Conservation (phyloP, 2,113 vertebrate genomes). For the Pipa parva region DNA sequence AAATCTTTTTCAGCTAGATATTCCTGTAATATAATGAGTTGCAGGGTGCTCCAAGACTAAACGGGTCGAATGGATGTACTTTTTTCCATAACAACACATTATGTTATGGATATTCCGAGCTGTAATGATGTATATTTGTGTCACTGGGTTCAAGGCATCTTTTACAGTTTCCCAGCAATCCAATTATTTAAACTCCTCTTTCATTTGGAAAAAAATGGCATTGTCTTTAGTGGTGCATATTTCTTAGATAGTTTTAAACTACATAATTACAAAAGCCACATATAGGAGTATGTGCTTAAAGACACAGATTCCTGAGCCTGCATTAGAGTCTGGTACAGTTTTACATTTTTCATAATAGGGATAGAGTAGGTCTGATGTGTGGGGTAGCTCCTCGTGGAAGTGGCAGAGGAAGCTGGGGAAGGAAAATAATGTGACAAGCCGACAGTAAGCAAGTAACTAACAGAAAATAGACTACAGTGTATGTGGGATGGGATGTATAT, state of each 20-base stretch:
- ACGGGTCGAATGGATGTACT: conserved; percentile 37
- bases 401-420: too few species aligned
- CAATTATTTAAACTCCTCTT: conserved; percentile 38
- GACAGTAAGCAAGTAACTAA: too few species aligned
- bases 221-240: conserved; percentile 12
- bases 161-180: conserved; percentile 41
- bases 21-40: conserved; percentile 40
- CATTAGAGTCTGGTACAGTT: too few species aligned
- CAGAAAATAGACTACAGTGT: too few species aligned
- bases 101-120: conserved; percentile 35
- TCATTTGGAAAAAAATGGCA: conserved; percentile 21
- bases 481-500: too few species aligned
- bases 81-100: conserved; percentile 38
- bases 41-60: conserved; percentile 27
- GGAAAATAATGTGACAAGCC: too few species aligned
- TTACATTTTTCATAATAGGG: too few species aligned
- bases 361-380: too few species aligned
- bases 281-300: background rate
- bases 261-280: conserved; percentile 1
- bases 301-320: background rate
- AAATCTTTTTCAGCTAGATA: conserved; percentile 29
- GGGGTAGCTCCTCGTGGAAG: too few species aligned
- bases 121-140: conserved; percentile 43
- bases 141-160: conserved; percentile 36
- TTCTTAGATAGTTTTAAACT: background rate